phyloP scores from a whole-genome alignment of 1,140 invertebrate genomes.

The Bombus superbus region DNA sequence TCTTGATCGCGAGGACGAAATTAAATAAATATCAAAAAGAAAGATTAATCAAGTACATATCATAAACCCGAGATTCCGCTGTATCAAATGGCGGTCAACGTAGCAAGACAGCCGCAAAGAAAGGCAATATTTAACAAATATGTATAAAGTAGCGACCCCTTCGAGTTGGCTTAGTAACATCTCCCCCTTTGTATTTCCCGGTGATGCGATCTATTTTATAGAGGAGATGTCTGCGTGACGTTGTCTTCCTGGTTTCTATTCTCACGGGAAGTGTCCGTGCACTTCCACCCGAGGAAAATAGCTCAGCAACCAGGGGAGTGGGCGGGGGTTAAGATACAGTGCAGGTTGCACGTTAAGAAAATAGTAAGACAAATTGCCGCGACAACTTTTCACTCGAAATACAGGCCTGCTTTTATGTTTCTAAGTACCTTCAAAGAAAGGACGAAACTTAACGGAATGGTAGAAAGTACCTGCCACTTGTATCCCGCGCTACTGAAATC shows the following conservation, averaged over 20 bases:
- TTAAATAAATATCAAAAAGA: no score
- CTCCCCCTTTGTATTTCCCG: slow-evolving; percentile 14
- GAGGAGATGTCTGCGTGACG: slow-evolving; percentile 29
- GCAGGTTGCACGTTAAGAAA: slow-evolving; percentile 27
- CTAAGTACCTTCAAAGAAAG: slow-evolving; percentile 28
- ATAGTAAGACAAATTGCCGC: slow-evolving; percentile 48
- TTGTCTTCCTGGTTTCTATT: slow-evolving; percentile 42
- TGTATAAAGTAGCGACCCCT: not conserved
- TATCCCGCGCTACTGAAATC: not conserved
- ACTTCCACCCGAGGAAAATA: slow-evolving; percentile 41
- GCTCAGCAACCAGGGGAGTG: not conserved
- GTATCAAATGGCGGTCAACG: not conserved
- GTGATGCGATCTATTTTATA: slow-evolving; percentile 44
- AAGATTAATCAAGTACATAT: not conserved
- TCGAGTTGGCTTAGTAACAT: slow-evolving; percentile 4
- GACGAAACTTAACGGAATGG: slow-evolving; percentile 4
- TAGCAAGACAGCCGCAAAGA: not conserved
- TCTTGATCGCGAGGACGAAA: no score
- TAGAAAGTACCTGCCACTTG: not conserved
- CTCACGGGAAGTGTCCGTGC: slow-evolving; percentile 34
- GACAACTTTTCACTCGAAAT: slow-evolving; percentile 27
- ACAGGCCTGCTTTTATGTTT: slow-evolving; percentile 25
- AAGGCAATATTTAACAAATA: slow-evolving; percentile 19
- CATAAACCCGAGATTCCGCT: not conserved
- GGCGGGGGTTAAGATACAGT: slow-evolving; percentile 13